phyloP scores from a whole-genome alignment of 30 jellyfish, hydroid and myxozoan species.

The Chironex yamaguchii region DNA sequence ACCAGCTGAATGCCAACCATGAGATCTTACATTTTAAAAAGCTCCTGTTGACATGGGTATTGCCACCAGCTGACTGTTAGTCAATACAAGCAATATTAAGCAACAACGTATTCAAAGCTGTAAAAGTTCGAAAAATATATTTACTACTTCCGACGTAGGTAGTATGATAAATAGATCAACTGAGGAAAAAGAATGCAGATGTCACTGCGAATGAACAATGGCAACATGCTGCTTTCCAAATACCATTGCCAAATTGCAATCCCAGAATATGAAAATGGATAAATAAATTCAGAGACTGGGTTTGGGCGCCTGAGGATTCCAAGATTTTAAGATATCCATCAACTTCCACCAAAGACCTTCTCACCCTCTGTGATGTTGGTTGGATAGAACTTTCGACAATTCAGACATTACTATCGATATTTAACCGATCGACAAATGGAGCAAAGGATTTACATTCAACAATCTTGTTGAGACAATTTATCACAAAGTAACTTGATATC shows the following conservation, averaged over 20 bases:
- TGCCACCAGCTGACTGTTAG: constrained; percentile 11
- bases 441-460: constrained; percentile 11
- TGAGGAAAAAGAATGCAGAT: constrained; percentile 9
- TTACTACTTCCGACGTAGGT: not conserved
- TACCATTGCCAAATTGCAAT: not conserved
- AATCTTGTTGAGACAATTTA: not conserved
- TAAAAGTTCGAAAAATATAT: not conserved
- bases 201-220: not conserved
- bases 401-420: not conserved
- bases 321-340: not conserved
- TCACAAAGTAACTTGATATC: too few species aligned
- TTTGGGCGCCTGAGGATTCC: constrained; percentile 5
- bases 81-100: not conserved
- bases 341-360: constrained; percentile 9
- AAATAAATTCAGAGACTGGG: constrained; percentile 5
- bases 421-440: constrained; percentile 10
- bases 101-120: constrained; percentile 3
- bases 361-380: constrained; percentile 33
- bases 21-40: too few species aligned
- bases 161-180: constrained; percentile 5
- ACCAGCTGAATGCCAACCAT: too few species aligned
- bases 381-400: constrained; percentile 8
- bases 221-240: not conserved
- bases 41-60: not conserved
- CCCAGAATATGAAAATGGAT: not conserved